Evolutionary conservation across 2,888 invertebrate species (phyloP), one percentile per base, ranked within the genome.

Genomic region (Ectemnius lituratus): DNA sequence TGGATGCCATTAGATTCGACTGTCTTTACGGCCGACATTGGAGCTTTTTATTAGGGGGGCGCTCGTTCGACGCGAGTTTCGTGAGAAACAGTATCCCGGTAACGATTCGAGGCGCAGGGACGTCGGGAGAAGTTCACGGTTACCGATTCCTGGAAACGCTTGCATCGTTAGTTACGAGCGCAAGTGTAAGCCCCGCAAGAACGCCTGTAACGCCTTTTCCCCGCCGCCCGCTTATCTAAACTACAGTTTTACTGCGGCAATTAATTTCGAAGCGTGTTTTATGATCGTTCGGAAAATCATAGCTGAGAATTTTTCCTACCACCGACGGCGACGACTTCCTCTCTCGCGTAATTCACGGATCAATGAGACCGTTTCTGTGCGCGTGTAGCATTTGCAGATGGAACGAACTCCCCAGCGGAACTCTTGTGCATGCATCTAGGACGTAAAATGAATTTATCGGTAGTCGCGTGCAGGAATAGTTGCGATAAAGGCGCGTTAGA

Each of bases 381-480:
- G 52, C 14, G n/a, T 52, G 52, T 52, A 14, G 0, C 16, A 23
- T 23, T 23, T 2, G 23, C 23, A 23, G 23, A 23, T 23, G 1
- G 3, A 23, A 23, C 23, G 2, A 23, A n/a, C n/a, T n/a, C 4
- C 4, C 3, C 4, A 20, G 52, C 52, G 52, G 0, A 8, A 5
- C 20, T 20, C 27, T 8, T 4, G 23, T 8, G 18, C 20, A 58
- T 58, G 27, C 58, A 58, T 58, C 58, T 14, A 58, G 18, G 58
- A 23, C 20, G 18, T 58, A 58, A 58, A 58, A 27, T 58, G 14
- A 58, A 58, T 58, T 58, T 58, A 58, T 58, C 13, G 58, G 58
- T 14, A 58, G 58, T 58, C n/a, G 13, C 23, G 6, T 4, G 4
- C 27, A 2, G 20, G 58, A 23, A 18, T 58, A 2, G 37, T 11